A percentile compares a stretch with the other conserved stretches of the same genome.
phyloP scores from a whole-genome alignment of 2,113 vertebrate genomes.

The Camelus dromedarius region DNA sequence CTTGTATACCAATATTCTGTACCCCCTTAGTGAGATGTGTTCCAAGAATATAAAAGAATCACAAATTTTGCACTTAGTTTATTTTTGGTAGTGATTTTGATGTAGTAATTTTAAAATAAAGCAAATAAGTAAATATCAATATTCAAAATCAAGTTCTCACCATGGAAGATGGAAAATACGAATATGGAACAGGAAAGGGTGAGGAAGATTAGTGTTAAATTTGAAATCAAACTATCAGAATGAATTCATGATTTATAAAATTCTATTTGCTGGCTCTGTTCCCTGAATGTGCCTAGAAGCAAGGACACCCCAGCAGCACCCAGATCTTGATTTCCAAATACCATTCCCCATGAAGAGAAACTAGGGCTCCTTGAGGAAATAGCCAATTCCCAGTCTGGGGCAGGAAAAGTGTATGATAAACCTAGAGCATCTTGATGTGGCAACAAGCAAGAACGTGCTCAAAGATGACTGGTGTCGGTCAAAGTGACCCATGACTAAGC shows the following conservation, averaged over 20 bases:
- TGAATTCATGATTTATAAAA: background rate
- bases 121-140: background rate
- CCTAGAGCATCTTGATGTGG: background rate
- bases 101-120: constrained; percentile 2
- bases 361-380: background rate
- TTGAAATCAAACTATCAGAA: constrained; percentile 18
- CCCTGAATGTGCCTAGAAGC: background rate
- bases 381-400: background rate
- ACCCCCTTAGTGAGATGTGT: background rate
- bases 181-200: background rate
- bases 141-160: constrained; percentile 8
- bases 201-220: background rate
- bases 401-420: background rate
- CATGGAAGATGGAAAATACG: background rate
- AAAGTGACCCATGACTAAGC: background rate
- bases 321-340: constrained; percentile 24
- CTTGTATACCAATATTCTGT: background rate
- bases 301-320: background rate
- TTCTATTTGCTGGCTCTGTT: background rate
- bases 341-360: background rate
- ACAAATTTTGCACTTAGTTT: constrained; percentile 3
- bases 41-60: background rate
- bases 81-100: background rate
- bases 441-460: background rate
- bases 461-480: background rate